A percentile compares a stretch with the other conserved stretches of the same genome.
phyloP scores from a whole-genome alignment of 2,113 vertebrate genomes.

The Plotosus lineatus region DNA sequence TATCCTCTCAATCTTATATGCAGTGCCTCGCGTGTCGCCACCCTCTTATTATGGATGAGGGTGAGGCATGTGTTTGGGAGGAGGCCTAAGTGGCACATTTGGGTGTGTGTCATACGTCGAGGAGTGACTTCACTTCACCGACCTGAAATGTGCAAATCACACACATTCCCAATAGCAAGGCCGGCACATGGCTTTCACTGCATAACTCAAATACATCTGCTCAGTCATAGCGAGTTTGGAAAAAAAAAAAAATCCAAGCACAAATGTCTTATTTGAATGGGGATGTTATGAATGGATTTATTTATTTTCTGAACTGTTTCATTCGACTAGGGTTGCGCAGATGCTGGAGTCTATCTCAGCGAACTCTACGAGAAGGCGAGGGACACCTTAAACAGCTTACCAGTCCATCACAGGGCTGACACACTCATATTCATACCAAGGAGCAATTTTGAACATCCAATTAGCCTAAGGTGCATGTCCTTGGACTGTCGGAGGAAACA shows the following conservation, averaged over 20 bases:
- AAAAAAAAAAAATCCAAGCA: not conserved
- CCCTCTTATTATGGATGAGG: constrained; percentile 33
- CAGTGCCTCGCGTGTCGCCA: constrained; percentile 2
- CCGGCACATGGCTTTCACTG: not conserved
- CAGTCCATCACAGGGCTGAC: no score
- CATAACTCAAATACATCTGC: not conserved
- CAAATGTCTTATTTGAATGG: not conserved
- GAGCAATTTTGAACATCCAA: no score
- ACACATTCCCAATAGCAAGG: not conserved
- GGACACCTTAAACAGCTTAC: no score
- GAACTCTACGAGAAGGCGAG: no score
- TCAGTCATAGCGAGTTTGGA: not conserved
- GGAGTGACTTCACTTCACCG: not conserved
- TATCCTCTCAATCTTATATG: constrained; percentile 31
- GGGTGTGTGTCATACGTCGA: not conserved
- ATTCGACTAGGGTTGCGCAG: no score
- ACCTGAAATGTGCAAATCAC: not conserved
- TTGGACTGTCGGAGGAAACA: no score
- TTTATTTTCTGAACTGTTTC: no score
- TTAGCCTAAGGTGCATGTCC: no score
- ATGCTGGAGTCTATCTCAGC: no score
- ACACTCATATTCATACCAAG: no score
- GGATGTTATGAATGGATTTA: not conserved
- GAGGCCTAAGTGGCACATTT: constrained; percentile 17
- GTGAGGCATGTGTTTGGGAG: constrained; percentile 33